Percentiles rank a stretch among this genome's conserved stretches.
phyloP scores from a whole-genome alignment of 2,888 invertebrate species.

The Tinea semifulvella region DNA sequence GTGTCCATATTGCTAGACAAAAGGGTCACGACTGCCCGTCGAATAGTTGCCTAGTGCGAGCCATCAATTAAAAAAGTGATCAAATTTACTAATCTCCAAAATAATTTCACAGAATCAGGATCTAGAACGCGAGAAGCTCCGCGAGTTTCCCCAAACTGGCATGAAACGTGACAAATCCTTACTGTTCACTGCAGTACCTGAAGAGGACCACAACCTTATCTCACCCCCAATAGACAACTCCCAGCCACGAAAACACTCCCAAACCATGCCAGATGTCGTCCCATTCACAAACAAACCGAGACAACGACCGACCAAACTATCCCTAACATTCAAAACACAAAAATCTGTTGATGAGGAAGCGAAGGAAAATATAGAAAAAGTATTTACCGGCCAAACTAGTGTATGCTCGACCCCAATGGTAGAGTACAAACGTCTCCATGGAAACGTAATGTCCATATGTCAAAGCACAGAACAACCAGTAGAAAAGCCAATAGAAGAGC shows the following conservation, averaged over 20 bases:
- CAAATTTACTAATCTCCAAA: no score
- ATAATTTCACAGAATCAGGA: slow-evolving; percentile 63
- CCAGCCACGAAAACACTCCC: slow-evolving; percentile 28
- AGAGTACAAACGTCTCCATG: slow-evolving; percentile 78
- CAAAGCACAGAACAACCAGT: slow-evolving; percentile 57
- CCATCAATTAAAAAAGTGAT: no score
- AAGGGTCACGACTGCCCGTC: no score
- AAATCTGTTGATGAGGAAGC: slow-evolving; percentile 65
- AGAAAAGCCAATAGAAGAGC: slow-evolving; percentile 44
- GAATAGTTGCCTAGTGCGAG: no score
- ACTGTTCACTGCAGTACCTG: slow-evolving; percentile 84
- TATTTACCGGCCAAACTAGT: slow-evolving; percentile 75
- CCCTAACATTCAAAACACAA: slow-evolving; percentile 66
- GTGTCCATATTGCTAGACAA: no score
- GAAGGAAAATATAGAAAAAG: slow-evolving; percentile 54
- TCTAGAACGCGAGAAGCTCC: slow-evolving; percentile 51
- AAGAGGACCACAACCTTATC: slow-evolving; percentile 71
- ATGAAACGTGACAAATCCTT: slow-evolving; percentile 83
- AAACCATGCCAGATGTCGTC: slow-evolving; percentile 57
- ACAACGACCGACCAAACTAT: slow-evolving; percentile 64
- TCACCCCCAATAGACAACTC: slow-evolving; percentile 40
- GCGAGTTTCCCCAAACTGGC: slow-evolving; percentile 56
- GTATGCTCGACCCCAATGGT: slow-evolving; percentile 83
- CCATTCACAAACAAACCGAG: slow-evolving; percentile 60
- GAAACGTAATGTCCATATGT: slow-evolving; percentile 78